Evolutionary conservation across 2,113 vertebrate species (phyloP), one percentile per base, ranked within the genome.

Genomic region (Lepus europaeus): DNA sequence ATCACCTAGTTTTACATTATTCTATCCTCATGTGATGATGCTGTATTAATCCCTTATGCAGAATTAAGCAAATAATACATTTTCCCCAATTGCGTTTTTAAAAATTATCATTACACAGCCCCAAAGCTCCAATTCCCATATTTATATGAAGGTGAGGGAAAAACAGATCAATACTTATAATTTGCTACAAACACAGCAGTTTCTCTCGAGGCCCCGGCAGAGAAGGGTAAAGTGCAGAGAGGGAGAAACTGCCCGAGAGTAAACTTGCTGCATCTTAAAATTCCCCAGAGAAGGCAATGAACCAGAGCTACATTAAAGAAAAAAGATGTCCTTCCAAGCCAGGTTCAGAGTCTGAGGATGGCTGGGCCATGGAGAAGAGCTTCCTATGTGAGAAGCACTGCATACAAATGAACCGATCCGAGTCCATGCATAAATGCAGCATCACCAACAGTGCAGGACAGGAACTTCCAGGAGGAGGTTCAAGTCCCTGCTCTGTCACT

Each of bases 111-210:
- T 80, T 92, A 88, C 1, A 2, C 29, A 95, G 78, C 69, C 68
- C 39, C 64, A 84, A 17, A 45, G 82, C 39, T 72, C 68, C 25
- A 70, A 66, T 16, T 76, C 49, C 49, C 45, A 25, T 96, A 85
- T 86, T 95, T 87, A 89, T 69, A 76, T 49, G 79, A 82, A 86
- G 31, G 66, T 56, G 23, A 90, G 74, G 74, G 10, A 80, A 95
- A 96, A 96, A 95, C 68, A 79, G 86, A 95, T 95, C 79, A 36
- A 95, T 94, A 92, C 86, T 90, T 96, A 89, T 91, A 94, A 95
- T 96, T 96, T 94, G 27, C 36, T 79, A 63, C 23, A 89, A 92
- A 96, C 66, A 83, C 39, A 39, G 80, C 74, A 76, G 70, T 25
- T 93, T 95, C 94, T 94, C 49, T 68, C 61, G 39, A 92, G 85